Percentiles rank a stretch among this genome's conserved stretches.
Conservation (phyloP, 1,140 invertebrate species). For the Tribolium castaneum region DNA sequence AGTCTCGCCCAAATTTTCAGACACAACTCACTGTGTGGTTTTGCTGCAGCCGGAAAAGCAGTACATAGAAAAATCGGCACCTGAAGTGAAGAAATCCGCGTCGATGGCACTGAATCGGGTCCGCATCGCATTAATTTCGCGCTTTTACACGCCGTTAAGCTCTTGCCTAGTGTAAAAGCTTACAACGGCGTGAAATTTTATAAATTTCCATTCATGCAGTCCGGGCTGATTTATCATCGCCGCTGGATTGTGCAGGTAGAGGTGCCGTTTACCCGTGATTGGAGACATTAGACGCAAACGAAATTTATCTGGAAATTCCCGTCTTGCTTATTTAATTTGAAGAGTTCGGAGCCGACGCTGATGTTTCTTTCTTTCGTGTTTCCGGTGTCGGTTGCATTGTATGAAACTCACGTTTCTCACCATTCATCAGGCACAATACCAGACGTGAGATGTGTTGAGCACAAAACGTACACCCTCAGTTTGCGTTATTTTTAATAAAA, state of each 20-base stretch:
- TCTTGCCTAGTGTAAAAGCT: conserved; percentile 10
- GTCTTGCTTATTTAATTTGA: conserved; percentile 32
- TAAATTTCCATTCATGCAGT: conserved; percentile 8
- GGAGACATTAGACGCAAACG: not conserved
- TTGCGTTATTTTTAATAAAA: conserved; percentile 43
- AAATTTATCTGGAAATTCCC: not conserved
- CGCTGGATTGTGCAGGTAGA: not conserved
- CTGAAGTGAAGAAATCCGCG: not conserved
- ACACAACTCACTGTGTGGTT: too few species aligned
- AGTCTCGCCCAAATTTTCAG: too few species aligned
- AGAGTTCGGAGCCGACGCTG: not conserved
- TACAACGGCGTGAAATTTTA: conserved; percentile 25
- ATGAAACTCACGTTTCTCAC: conserved; percentile 41
- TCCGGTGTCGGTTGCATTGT: conserved; percentile 41
- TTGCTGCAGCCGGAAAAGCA: too few species aligned
- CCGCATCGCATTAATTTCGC: conserved; percentile 25
- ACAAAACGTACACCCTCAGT: conserved; percentile 22
- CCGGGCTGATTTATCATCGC: conserved; percentile 1
- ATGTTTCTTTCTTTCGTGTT: conserved; percentile 34
- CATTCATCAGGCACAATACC: conserved; percentile 47
- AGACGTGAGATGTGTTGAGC: conserved; percentile 42
- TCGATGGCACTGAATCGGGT: conserved; percentile 1
- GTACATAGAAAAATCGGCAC: not conserved
- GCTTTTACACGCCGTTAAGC: conserved; percentile 29
- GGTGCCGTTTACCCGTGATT: not conserved